These are phyloP conservation scores for Halictus rubicundus DNA, from an alignment of 1,140 invertebrate genomes.

Conservation along the genomic window DNA sequence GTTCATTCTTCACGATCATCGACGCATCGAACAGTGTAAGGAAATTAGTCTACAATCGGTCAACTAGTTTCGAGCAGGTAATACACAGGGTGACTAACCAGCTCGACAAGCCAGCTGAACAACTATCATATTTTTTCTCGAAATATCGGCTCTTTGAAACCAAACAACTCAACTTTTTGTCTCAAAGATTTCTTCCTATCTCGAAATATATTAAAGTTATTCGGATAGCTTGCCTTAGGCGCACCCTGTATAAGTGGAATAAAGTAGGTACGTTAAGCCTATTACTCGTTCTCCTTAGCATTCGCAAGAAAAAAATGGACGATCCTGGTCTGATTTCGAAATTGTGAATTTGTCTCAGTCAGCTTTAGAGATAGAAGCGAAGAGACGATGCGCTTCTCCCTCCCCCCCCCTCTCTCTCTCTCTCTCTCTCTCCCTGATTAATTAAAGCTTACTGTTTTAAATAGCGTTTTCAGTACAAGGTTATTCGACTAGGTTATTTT, in stretches of 20 bases:
- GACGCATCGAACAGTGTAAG: background rate
- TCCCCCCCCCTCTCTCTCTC: conserved; percentile 44
- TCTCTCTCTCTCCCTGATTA: conserved; percentile 23
- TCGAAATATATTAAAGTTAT: too few relatives aligned
- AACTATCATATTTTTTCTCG: too few relatives aligned
- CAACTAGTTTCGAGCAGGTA: background rate
- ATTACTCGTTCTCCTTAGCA: background rate
- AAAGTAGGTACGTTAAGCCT: background rate
- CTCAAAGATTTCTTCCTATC: too few relatives aligned
- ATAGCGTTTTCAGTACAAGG: background rate
- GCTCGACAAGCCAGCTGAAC: too few relatives aligned
- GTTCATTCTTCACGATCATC: conserved; percentile 12
- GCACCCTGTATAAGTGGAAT: too few relatives aligned
- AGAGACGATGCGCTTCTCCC: conserved; percentile 52
- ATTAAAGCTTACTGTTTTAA: background rate
- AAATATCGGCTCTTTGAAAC: too few relatives aligned
- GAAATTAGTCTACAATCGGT: background rate
- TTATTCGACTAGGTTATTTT: background rate
- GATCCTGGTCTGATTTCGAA: too few relatives aligned
- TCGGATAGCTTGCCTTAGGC: too few relatives aligned
- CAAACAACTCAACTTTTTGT: too few relatives aligned
- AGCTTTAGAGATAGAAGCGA: conserved; percentile 18
- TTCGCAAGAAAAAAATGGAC: too few relatives aligned
- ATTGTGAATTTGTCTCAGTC: conserved; percentile 27
- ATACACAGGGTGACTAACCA: too few relatives aligned